phyloP scores from a whole-genome alignment of 2,888 invertebrate species.

The Germaria angustata region DNA sequence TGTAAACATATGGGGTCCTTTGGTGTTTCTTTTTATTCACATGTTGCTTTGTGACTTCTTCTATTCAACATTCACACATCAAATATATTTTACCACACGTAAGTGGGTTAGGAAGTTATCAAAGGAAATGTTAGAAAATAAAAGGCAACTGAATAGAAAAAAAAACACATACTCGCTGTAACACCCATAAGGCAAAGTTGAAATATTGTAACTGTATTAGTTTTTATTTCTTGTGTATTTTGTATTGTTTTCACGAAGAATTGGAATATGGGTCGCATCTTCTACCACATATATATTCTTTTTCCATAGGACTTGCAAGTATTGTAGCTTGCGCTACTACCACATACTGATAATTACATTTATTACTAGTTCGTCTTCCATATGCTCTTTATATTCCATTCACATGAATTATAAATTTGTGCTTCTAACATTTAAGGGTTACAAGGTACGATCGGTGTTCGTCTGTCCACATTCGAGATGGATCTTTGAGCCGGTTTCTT shows the following conservation, averaged over 20 bases:
- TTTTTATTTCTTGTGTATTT: not conserved
- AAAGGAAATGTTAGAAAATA: slow-evolving; percentile 13
- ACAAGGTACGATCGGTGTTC: no score
- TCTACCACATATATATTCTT: slow-evolving; percentile 2
- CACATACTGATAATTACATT: no score
- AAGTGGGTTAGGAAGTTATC: slow-evolving; percentile 43
- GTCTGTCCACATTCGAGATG: no score
- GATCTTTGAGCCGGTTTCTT: no score
- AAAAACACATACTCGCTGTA: not conserved
- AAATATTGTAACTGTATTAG: not conserved
- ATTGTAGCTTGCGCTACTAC: not conserved
- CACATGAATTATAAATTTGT: no score
- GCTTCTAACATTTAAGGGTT: no score
- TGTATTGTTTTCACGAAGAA: not conserved
- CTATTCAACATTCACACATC: not conserved
- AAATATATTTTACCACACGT: slow-evolving; percentile 6
- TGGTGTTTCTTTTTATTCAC: slow-evolving; percentile 19
- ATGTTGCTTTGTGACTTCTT: slow-evolving; percentile 30
- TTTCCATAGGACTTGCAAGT: slow-evolving; percentile 27
- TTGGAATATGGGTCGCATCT: slow-evolving; percentile 46
- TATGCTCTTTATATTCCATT: no score
- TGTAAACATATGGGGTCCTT: slow-evolving; percentile 41
- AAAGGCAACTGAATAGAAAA: not conserved
- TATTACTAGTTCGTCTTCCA: no score
- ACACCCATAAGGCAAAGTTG: not conserved